phyloP scores from a whole-genome alignment of 2,797 vertebrate species.

The Synaphobranchus kaupii region DNA sequence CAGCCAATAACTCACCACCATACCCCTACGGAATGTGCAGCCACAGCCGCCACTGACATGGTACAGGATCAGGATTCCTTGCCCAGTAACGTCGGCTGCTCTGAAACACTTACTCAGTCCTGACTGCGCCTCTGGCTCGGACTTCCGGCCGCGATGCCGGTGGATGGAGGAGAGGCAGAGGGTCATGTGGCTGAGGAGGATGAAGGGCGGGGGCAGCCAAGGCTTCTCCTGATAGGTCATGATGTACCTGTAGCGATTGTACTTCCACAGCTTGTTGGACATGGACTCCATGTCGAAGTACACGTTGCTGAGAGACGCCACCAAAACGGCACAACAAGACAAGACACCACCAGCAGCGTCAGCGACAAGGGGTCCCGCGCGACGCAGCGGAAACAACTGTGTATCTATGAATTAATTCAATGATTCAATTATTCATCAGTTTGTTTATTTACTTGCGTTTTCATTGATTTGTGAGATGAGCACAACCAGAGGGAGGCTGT shows the following conservation, averaged over 20 bases:
- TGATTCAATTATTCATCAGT: background rate
- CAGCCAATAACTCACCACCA: no score
- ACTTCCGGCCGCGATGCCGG: slow-evolving; percentile 60
- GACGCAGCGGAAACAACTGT: background rate
- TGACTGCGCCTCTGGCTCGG: slow-evolving; percentile 76
- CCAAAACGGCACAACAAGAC: slow-evolving; percentile 10
- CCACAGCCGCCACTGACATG: no score
- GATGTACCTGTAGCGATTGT: slow-evolving; percentile 94
- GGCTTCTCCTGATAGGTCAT: slow-evolving; percentile 93
- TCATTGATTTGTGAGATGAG: background rate
- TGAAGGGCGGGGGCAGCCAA: slow-evolving; percentile 91
- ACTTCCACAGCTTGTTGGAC: slow-evolving; percentile 93
- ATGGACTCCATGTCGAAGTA: slow-evolving; percentile 88
- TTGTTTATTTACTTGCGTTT: slow-evolving; percentile 2
- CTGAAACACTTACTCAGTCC: slow-evolving; percentile 85
- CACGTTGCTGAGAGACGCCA: slow-evolving; percentile 79
- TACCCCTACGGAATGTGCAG: no score
- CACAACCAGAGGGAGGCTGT: background rate
- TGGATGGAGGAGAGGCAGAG: slow-evolving; percentile 74
- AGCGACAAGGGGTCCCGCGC: background rate
- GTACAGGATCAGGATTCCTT: background rate
- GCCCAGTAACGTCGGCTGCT: background rate
- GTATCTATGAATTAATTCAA: background rate
- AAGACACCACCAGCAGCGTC: background rate
- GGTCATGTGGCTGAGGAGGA: slow-evolving; percentile 81